Evolutionary conservation across 2,113 vertebrate genomes (phyloP), one percentile per base, ranked within the genome.

Genomic region (Chionomys nivalis): DNA sequence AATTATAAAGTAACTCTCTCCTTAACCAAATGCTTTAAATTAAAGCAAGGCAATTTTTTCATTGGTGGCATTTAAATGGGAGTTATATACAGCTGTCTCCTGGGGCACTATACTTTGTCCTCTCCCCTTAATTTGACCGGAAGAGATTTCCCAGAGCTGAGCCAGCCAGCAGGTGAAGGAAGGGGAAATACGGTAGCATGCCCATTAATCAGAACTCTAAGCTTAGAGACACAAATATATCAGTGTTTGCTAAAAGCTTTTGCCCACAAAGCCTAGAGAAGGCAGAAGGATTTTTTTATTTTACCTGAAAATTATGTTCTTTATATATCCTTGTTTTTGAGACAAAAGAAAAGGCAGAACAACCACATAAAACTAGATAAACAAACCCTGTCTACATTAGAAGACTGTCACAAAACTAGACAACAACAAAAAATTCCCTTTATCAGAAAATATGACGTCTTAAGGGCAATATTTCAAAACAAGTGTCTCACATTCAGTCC

Each of bases 1-100:
- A 96, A 98, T 98, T 98, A 97, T 85, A 90, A 95, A 97, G 92
- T 96, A 95, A 96, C 97, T 97, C 92, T 95, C 86, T 95, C 73
- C 91, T 96, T 96, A 97, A 97, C 68, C 93, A 94, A 97, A 97
- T 91, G 93, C 79, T 97, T 97, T 97, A 95, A 97, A 96, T 96
- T 96, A 97, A 78, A 78, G 86, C 63, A 58, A 86, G 63, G 82
- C 72, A 89, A 55, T 95, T 92, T 97, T 96, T 96, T 87, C 77
- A 87, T 78, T 44, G 95, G 90, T 96, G 95, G 81, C 94, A 94
- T 96, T 96, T 96, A 97, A 97, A 94, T 82, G 73, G 88, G 89
- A 93, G 85, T 97, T 97, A 95, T 94, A 94, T 94, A 83, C 82
- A 79, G 81, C 88, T 3, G 0, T 94, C 95, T 96, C 97, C 97